Evolutionary conservation across 2,113 vertebrate genomes (phyloP), one percentile per base, ranked within the genome.

Genomic region (Eudyptes chrysolophus): DNA sequence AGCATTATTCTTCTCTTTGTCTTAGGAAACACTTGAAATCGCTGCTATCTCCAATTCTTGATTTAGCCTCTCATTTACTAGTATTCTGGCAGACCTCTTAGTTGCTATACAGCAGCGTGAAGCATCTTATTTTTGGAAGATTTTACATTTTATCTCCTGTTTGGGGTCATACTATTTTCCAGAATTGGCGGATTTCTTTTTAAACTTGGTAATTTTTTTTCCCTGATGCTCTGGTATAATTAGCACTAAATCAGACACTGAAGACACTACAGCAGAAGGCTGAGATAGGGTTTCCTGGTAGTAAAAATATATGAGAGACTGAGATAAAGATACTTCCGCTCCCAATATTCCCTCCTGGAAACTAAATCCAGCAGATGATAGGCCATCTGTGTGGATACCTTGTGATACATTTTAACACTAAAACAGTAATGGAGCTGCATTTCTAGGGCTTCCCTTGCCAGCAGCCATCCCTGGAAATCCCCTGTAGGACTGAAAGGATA

Each of bases 331-430:
- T 89, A 96, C 52, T 91, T 95, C 94, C 19, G 16, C 66, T 97
- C 92, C 78, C 87, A 83, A 24, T 95, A 95, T 92, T 96, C 84
- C 58, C 70, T 96, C 95, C 91, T 95, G 91, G 95, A 97, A 97
- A 89, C 81, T 83, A 92, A 89, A 96, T 95, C 84, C 94, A 95
- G 91, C 95, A 96, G 93, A 97, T 96, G 96, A 95, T 94, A 92
- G 96, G 93, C 95, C 93, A 97, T 96, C 96, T 97, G 96, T 94
- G 91, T 95, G 93, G 97, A 95, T 96, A 96, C 95, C 96, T 97
- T 96, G 87, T 96, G 90, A 92, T 95, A 70, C 24, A 9, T 97
- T 97, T 97, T 94, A 96, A 91, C n/a, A 71, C 91, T 94, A 82
- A 79, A 96, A 89, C 77, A 91, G 92, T 84, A 92, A 97, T 86